phyloP scores from a whole-genome alignment of 2,888 invertebrate genomes.

The Cephus nigrinus region DNA sequence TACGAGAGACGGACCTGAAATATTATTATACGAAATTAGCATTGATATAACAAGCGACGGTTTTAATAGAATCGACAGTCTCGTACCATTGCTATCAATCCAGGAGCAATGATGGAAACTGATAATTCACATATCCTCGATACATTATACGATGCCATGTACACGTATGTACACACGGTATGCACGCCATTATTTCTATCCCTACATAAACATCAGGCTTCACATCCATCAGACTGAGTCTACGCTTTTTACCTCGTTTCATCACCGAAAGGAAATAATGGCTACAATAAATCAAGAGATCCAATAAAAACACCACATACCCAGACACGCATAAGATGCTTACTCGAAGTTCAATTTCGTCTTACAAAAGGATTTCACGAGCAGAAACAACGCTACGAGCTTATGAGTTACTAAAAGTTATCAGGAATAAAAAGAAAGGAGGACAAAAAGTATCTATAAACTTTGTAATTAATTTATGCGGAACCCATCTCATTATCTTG shows the following conservation, averaged over 20 bases:
- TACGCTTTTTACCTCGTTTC: background rate
- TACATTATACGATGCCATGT: background rate
- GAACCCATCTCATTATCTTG: background rate
- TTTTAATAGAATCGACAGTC: constrained; percentile 31
- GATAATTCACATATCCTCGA: background rate
- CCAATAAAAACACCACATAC: background rate
- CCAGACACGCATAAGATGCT: background rate
- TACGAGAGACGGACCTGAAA: constrained; percentile 17
- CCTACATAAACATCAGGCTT: background rate
- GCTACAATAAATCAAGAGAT: background rate
- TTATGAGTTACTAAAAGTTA: background rate
- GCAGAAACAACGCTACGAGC: background rate
- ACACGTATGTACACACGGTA: background rate
- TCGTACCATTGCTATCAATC: background rate
- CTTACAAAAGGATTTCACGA: background rate
- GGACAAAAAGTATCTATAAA: background rate
- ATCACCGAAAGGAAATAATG: background rate
- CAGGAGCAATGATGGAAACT: background rate
- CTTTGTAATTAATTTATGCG: background rate
- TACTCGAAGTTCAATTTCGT: background rate
- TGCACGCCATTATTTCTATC: background rate
- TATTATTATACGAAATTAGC: constrained; percentile 36
- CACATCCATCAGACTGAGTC: background rate
- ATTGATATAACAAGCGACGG: constrained; percentile 31
- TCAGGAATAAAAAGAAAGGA: background rate